Conservation (phyloP, 2,888 invertebrate species). For the Zaprionus lineosus region DNA sequence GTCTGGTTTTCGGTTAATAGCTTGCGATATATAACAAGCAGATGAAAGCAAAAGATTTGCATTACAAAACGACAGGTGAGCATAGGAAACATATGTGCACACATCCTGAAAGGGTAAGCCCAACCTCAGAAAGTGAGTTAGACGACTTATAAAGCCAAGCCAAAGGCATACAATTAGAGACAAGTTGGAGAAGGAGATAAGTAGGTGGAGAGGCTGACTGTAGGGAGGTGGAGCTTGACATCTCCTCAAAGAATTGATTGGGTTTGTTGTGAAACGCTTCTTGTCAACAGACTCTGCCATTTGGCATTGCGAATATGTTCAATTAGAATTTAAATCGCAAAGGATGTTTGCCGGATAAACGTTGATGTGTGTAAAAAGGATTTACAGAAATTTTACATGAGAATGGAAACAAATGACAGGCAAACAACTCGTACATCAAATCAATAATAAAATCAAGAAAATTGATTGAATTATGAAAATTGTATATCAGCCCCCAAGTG, state of each 20-base stretch:
- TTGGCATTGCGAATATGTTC: constrained; percentile 30
- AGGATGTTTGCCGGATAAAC: constrained; percentile 33
- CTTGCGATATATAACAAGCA: constrained; percentile 77
- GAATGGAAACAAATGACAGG: background rate
- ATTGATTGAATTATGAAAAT: no score
- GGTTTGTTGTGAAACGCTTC: constrained; percentile 38
- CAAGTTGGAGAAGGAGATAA: no score
- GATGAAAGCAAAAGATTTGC: constrained; percentile 76
- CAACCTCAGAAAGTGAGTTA: constrained; percentile 17
- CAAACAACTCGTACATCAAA: background rate
- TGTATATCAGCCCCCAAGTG: no score
- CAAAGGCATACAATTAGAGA: constrained; percentile 47
- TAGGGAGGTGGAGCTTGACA: background rate
- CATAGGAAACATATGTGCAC: constrained; percentile 23
- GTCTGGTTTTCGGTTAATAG: constrained; percentile 61
- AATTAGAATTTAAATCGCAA: constrained; percentile 46
- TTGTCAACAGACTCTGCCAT: constrained; percentile 8
- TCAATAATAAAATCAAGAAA: background rate
- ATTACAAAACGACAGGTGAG: constrained; percentile 75
- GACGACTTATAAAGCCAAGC: constrained; percentile 47
- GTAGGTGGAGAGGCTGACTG: no score
- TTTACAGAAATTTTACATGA: background rate
- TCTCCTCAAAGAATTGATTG: constrained; percentile 56
- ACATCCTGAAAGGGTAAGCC: constrained; percentile 40
- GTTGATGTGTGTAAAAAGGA: constrained; percentile 10